Base-by-base conservation (phyloP, 2,113 vertebrate genomes). In the Paracanthobrama guichenoti region DNA sequence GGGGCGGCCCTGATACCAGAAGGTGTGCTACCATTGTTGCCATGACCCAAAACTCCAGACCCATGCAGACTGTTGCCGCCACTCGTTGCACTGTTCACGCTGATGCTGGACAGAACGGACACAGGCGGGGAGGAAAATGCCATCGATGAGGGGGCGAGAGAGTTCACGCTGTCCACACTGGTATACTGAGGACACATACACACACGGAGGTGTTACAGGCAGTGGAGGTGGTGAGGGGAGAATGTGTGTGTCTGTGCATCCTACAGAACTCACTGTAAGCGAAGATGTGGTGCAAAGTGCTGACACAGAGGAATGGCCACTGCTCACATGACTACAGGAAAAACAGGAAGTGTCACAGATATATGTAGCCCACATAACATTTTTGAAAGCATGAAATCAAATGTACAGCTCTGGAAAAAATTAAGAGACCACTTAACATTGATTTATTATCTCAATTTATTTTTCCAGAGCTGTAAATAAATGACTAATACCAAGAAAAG, bases 291-390 rank as follows among this genome's bases (percentile, higher is more conserved):
- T 93, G 79, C 96, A 93, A 75, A 96, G 93, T 18, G 93, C 94
- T 79, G 96, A 96, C 24, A 92, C 92, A 85, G 97, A 94, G 79
- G 96, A 94, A 81, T 97, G 96, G 90, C 91, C 94, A 91, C 87
- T 96, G 92, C 88, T 94, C 85, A 88, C 93, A 78, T 96, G 97
- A 89, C 96, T 96, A 90, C 48, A 92, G 89, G 92, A 94, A 84
- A 79, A 42, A 89, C 87, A 44, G 88, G 67, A 91, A 90, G 87
- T 81, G 3, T 8, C 2, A 71, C 5, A 12, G 10, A 75, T 31
- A 79, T 24, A 59, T 9, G 35, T 67, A n/a, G 20, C n/a, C 62
- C n/a, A 78, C 53, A 24, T 57, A 50, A 50, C 44, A 10, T 16
- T 76, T 28, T 8, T 31, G 8, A 50, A 8, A 10, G 53, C 66